Base-by-base conservation (phyloP, 1,140 invertebrate genomes). In the Battus philenor region DNA sequence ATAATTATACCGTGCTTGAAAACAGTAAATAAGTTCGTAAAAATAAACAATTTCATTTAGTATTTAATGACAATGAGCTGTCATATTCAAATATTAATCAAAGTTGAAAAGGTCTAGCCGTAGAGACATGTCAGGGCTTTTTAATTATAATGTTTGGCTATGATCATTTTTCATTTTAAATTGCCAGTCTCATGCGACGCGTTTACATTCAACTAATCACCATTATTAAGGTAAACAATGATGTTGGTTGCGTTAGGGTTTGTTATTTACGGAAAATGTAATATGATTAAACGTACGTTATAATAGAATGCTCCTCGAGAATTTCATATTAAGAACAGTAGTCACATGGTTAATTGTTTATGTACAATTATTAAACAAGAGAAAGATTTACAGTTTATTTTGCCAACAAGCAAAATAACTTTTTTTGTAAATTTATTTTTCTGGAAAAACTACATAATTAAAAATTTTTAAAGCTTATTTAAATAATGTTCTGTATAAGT, bases 101-200 rank as follows among this genome's bases (percentile, higher is more conserved):
- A 68, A 77, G 69, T 69, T 66, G 57, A 36, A 59, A 53, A 47
- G 43, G 60, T 60, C 54, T 47, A 71, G 54, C 51, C 52, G 56
- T 58, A 61, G 54, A 62, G 62, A 67, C 58, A 70, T 65, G 70
- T 66, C 63, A 54, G 57, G 59, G 67, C 64, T 68, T 81, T 81
- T 84, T 84, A 84, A 84, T 84, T 84, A 83, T 80, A 73, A 64
- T 58, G 57, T 41, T n/a, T 44, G 39, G 64, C 69, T 77, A 78
- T 76, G 68, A 79, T 83, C 79, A 84, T 84, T 84, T 81, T 84
- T 84, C 79, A 84, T 79, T 67, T 70, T 63, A 79, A 81, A 84
- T 84, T 78, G 75, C 70, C 66, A 57, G 76, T 79, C 69, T 67
- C 57, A 60, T 70, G 38, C 51, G 45, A 47, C 50, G 41, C 51